phyloP scores from a whole-genome alignment of 2,888 invertebrate genomes.

The Deilephila porcellus region DNA sequence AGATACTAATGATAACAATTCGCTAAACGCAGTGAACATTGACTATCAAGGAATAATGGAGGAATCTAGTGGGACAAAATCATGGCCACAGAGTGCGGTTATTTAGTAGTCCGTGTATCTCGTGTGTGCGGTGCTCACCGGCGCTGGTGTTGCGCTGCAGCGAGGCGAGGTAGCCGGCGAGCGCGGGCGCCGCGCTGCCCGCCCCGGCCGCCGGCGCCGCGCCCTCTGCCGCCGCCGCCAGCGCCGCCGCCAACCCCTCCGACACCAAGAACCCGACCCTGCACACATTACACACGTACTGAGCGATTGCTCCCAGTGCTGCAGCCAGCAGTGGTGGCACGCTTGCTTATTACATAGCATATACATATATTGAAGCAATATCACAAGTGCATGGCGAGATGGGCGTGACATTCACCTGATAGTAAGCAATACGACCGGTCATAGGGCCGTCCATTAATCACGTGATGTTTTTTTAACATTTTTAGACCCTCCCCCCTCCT shows the following conservation, averaged over 20 bases:
- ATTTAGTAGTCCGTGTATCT: not conserved
- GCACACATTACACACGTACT: constrained; percentile 9
- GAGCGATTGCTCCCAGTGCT: too few species aligned
- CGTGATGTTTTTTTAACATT: too few species aligned
- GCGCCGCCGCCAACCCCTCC: constrained; percentile 53
- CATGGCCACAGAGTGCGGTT: not conserved
- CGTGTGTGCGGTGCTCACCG: constrained; percentile 48
- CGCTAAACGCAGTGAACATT: too few species aligned
- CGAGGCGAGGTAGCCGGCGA: constrained; percentile 82
- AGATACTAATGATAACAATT: too few species aligned
- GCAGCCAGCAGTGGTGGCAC: too few species aligned
- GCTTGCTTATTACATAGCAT: too few species aligned
- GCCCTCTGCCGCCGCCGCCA: constrained; percentile 50
- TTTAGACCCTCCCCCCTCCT: too few species aligned
- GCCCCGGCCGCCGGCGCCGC: constrained; percentile 67
- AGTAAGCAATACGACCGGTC: too few species aligned
- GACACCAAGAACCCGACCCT: constrained; percentile 63
- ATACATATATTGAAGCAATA: too few species aligned
- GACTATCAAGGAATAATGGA: not conserved
- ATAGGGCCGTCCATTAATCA: too few species aligned
- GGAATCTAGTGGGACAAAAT: not conserved
- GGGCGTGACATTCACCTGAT: too few species aligned
- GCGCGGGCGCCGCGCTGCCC: constrained; percentile 68
- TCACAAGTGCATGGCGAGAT: too few species aligned
- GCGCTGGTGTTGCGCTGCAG: constrained; percentile 77